A percentile compares a stretch with the other conserved stretches of the same genome.
Evolutionary conservation across 2,113 vertebrate species (phyloP).

Genomic region (Ophiodon elongatus): DNA sequence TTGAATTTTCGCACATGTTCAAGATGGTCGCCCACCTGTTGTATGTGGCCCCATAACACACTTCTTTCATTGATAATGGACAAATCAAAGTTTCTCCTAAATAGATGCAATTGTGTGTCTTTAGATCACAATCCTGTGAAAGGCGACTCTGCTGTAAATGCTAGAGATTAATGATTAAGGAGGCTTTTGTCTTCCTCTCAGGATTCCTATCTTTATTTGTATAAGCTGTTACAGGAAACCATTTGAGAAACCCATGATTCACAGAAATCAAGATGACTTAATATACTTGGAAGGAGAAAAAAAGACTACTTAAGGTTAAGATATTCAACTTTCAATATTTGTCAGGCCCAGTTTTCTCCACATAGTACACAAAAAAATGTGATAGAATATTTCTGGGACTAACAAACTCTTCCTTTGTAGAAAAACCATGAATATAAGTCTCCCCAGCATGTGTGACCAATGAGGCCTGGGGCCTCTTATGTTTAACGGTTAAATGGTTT

Average conservation of each 20-base stretch:
- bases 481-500: slow-evolving; percentile 62
- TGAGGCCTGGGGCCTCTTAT: slow-evolving; percentile 38
- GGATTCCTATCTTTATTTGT: slow-evolving; percentile 22
- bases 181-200: slow-evolving; percentile 3
- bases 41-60: not conserved
- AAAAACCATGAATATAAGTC: slow-evolving; percentile 4
- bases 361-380: not conserved
- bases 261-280: not conserved
- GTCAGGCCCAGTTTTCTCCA: not conserved
- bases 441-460: slow-evolving; percentile 17
- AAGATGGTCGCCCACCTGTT: not conserved
- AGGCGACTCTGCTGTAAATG: slow-evolving; percentile 2
- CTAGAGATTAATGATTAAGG: slow-evolving; percentile 46
- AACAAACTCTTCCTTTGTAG: not conserved
- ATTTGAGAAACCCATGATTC: not conserved
- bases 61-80: not conserved
- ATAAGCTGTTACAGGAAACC: slow-evolving; percentile 13
- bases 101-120: slow-evolving; percentile 6
- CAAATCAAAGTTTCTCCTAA: not conserved
- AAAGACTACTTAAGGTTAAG: not conserved
- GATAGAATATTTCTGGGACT: not conserved
- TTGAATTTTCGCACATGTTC: not conserved
- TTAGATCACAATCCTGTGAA: slow-evolving; percentile 21
- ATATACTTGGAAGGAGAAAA: not conserved
- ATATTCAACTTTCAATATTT: not conserved